Base-by-base conservation (phyloP, 2,113 vertebrate species). In the Ramphastos sulfuratus region DNA sequence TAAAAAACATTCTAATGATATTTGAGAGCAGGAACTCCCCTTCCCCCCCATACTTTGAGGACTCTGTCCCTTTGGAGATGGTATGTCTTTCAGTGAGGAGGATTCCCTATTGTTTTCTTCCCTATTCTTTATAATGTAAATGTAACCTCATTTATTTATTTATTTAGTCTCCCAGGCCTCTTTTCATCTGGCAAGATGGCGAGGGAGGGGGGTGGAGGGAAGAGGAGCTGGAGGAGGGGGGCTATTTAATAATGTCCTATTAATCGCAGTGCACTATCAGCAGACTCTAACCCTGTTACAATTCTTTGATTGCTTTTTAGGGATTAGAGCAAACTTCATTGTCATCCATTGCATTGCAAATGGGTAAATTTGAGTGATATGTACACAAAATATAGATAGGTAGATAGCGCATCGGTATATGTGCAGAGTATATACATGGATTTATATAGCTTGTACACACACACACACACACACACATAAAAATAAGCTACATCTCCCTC, bases 241-340 rank as follows among this genome's bases (percentile, higher is more conserved):
- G 87, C 92, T 95, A 94, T 98, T 97, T 97, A 96, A 97, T 96
- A 96, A 97, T 94, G 97, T 97, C 96, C 94, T 94, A 96, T 98
- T 97, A 97, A 97, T 97, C 96, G 64, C 75, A 89, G 82, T 66
- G 87, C 94, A 79, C 92, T 94, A 90, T 97, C 95, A 88, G 91
- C 93, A 88, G 94, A 95, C 87, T 97, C 96, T 96, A 96, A 94
- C 93, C 91, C 90, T 72, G 87, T 93, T 97, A 87, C 95, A 96
- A 95, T 95, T 96, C 97, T 97, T 97, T 95, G 97, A 97, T 97
- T 97, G 97, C 96, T 97, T 98, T 98, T 98, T 97, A 97, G 96
- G 97, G 97, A 98, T 98, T 98, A 98, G 97, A 97, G 94, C 94
- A 97, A 97, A 98, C 95, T 95, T 97, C 97, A 98, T 98, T 98